phyloP scores from a whole-genome alignment of 2,797 vertebrate species.

The Pseudochirops corinnae region DNA sequence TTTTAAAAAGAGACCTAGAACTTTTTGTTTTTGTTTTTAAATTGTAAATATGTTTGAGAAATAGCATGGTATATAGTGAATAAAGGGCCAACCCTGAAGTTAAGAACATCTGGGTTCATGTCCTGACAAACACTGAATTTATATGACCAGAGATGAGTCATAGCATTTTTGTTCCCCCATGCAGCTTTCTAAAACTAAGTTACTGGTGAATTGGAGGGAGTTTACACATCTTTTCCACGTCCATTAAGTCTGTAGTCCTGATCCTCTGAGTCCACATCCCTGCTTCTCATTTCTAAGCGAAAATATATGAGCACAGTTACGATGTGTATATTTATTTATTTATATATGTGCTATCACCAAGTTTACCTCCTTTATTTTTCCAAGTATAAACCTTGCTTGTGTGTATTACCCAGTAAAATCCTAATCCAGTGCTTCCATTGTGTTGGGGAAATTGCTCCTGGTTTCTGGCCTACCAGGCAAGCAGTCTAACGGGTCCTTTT shows the following conservation, averaged over 20 bases:
- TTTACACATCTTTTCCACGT: background rate
- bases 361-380: background rate
- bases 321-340: background rate
- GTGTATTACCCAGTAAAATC: background rate
- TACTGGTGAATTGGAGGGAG: background rate
- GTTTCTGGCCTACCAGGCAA: background rate
- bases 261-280: background rate
- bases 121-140: background rate
- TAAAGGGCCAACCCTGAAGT: background rate
- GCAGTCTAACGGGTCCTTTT: background rate
- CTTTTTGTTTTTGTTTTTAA: background rate
- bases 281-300: background rate
- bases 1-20: background rate
- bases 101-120: background rate
- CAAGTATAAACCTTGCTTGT: background rate
- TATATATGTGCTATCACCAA: background rate
- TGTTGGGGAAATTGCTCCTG: background rate
- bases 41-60: background rate
- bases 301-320: background rate
- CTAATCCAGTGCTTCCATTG: background rate
- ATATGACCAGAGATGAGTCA: background rate
- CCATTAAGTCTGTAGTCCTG: background rate
- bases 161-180: background rate
- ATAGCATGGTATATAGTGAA: background rate
- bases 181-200: background rate